These are phyloP conservation scores for Listrodromus nycthemerus DNA, from an alignment of 2,888 invertebrate genomes.

Conservation along the genomic window DNA sequence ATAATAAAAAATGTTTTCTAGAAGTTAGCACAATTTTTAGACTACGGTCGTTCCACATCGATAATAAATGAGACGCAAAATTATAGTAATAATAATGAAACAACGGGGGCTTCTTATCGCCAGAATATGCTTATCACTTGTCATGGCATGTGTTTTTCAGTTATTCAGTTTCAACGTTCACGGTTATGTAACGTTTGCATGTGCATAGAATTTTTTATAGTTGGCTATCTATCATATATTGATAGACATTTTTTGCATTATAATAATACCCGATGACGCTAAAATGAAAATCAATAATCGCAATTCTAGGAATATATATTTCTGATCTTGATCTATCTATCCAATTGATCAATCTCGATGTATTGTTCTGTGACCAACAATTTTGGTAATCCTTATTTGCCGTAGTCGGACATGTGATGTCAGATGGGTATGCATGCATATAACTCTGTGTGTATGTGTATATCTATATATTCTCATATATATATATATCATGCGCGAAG, in stretches of 20 bases:
- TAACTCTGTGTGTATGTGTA: not conserved
- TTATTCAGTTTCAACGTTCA: not conserved
- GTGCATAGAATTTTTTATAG: not conserved
- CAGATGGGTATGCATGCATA: not conserved
- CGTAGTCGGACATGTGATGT: constrained; percentile 58
- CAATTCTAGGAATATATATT: not conserved
- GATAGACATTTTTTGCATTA: not conserved
- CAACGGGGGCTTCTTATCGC: not conserved
- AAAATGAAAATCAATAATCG: not conserved
- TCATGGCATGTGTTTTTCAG: not conserved
- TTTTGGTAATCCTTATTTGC: too few relatives aligned
- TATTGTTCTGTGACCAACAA: not conserved
- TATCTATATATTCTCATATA: not conserved
- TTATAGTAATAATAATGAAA: not conserved
- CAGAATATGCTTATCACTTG: not conserved
- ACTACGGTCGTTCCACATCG: not conserved
- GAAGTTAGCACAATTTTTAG: not conserved
- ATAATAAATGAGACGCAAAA: not conserved
- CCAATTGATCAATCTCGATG: not conserved
- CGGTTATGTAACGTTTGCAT: not conserved
- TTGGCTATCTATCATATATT: not conserved
- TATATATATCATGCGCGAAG: constrained; percentile 66
- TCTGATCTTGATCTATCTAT: not conserved
- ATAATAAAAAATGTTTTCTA: not conserved
- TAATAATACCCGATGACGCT: not conserved